phyloP scores from a whole-genome alignment of 2,888 invertebrate genomes.

The Xanthia togata region DNA sequence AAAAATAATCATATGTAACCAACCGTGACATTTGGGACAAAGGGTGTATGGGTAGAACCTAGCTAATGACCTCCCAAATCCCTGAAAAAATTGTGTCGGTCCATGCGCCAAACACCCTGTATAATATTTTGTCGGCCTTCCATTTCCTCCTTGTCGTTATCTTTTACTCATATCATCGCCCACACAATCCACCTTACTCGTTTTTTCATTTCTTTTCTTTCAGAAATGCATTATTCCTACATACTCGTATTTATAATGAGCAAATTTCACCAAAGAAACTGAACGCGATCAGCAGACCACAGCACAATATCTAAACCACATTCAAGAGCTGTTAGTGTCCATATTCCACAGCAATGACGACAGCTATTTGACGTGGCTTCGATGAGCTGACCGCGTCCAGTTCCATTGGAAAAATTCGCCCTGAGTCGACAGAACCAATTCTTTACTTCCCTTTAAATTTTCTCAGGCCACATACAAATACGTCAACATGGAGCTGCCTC shows the following conservation, averaged over 20 bases:
- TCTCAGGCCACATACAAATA: slow-evolving; percentile 66
- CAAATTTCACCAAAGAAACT: background rate
- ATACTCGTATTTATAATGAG: too few species aligned
- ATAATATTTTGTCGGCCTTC: too few species aligned
- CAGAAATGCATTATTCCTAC: background rate
- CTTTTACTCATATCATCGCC: background rate
- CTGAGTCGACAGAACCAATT: background rate
- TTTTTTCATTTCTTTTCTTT: background rate
- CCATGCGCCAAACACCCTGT: too few species aligned
- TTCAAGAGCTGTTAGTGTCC: background rate
- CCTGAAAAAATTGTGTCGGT: too few species aligned
- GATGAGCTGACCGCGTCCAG: background rate
- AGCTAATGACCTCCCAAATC: too few species aligned
- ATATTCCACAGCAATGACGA: background rate
- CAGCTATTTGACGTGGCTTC: background rate
- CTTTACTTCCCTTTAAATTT: background rate
- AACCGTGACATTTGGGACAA: too few species aligned
- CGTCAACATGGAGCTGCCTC: slow-evolving; percentile 71
- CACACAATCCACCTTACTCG: background rate
- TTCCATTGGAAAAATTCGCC: background rate
- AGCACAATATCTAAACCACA: background rate
- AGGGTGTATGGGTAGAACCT: too few species aligned
- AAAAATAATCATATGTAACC: too few species aligned
- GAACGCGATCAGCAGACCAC: background rate
- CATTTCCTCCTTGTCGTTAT: background rate